Percentiles rank a stretch among this genome's conserved stretches.
phyloP scores from a whole-genome alignment of 2,888 invertebrate species.

The Tetranychus truncatus region DNA sequence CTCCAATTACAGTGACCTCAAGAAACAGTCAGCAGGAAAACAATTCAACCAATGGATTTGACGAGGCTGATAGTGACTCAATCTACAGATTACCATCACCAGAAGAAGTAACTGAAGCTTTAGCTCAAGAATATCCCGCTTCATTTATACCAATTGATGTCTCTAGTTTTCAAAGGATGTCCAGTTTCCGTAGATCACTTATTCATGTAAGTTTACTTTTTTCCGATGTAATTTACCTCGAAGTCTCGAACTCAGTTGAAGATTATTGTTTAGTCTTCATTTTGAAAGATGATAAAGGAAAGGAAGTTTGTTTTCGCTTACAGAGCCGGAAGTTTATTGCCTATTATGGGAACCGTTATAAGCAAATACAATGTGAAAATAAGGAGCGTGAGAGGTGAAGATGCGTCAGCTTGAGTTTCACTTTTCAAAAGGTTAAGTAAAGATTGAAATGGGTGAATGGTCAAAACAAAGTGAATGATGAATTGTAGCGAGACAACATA shows the following conservation, averaged over 20 bases:
- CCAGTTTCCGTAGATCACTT: conserved; percentile 61
- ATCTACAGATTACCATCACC: conserved; percentile 28
- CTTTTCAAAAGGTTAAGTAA: not conserved
- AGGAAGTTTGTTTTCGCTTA: no score
- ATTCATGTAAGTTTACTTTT: conserved; percentile 37
- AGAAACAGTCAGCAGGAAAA: not conserved
- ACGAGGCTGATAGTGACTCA: not conserved
- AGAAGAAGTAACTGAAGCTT: conserved; percentile 29
- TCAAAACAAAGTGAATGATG: no score
- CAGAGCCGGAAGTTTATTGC: no score
- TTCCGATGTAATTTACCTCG: not conserved
- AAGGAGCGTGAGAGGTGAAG: not conserved
- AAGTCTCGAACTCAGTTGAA: no score
- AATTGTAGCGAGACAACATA: no score
- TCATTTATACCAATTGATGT: conserved; percentile 74
- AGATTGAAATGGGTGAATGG: not conserved
- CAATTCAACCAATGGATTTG: not conserved
- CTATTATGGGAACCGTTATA: no score
- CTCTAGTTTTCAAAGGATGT: conserved; percentile 73
- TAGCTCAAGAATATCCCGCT: conserved; percentile 46
- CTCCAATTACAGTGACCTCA: not conserved
- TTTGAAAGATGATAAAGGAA: no score
- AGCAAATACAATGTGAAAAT: no score
- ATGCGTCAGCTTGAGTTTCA: not conserved
- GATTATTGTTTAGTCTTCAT: no score